phyloP scores from a whole-genome alignment of 2,888 invertebrate species.

The Hydroisotoma schaefferi region DNA sequence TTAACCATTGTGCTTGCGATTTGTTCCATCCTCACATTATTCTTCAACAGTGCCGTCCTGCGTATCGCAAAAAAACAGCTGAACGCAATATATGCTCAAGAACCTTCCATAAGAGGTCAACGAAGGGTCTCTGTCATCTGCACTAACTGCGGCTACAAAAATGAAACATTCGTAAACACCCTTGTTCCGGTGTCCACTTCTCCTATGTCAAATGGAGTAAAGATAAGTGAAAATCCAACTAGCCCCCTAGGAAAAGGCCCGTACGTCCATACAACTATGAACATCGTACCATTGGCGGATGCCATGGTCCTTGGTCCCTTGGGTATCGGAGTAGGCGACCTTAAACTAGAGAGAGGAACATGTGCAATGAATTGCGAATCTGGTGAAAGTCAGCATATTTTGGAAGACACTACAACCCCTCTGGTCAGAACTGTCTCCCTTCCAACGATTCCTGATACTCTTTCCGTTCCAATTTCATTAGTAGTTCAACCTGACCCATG shows the following conservation, averaged over 20 bases:
- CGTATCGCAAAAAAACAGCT: constrained; percentile 47
- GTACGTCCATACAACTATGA: constrained; percentile 1
- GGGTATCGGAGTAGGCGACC: constrained; percentile 18
- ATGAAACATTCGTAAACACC: constrained; percentile 46
- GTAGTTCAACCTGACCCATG: constrained; percentile 41
- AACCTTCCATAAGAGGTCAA: constrained; percentile 26
- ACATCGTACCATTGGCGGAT: constrained; percentile 28
- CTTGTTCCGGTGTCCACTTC: constrained; percentile 18
- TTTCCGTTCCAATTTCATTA: constrained; percentile 34
- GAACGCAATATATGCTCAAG: constrained; percentile 47
- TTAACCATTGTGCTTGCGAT: constrained; percentile 46
- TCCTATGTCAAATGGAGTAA: not conserved
- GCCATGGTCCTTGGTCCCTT: constrained; percentile 29
- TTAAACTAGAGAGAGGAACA: constrained; percentile 10
- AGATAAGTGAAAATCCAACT: not conserved
- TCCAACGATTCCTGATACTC: constrained; percentile 41
- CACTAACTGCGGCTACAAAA: constrained; percentile 47
- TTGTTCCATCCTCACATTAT: constrained; percentile 48
- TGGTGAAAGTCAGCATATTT: constrained; percentile 12
- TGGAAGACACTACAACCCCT: constrained; percentile 26
- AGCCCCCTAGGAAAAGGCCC: not conserved
- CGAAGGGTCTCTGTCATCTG: constrained; percentile 47
- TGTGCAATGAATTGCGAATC: constrained; percentile 14
- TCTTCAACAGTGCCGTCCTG: constrained; percentile 48
- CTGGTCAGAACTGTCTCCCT: constrained; percentile 43